Evolutionary conservation across 2,113 vertebrate genomes (phyloP).

Genomic region (Prochilodus magdalenae): DNA sequence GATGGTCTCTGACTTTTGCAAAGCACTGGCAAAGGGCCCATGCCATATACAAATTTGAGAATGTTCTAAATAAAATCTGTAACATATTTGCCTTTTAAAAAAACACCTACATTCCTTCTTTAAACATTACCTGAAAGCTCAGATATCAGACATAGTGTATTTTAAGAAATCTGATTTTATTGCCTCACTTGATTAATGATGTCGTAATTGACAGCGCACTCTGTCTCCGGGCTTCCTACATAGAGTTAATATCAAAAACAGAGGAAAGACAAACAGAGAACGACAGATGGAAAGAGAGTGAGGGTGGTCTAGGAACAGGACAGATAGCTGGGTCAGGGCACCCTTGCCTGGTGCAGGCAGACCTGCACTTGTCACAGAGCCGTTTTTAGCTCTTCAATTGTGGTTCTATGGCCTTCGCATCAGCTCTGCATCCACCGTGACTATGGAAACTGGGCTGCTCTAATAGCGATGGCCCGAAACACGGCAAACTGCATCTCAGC

Average conservation of each 20-base stretch:
- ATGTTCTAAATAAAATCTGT: no score
- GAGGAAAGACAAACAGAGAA: not conserved
- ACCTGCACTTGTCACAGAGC: conserved; percentile 33
- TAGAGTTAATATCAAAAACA: not conserved
- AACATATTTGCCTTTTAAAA: no score
- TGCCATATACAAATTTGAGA: no score
- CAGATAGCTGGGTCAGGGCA: conserved; percentile 49
- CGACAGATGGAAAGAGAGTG: not conserved
- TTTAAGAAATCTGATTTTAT: not conserved
- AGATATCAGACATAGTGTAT: no score
- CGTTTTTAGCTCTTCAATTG: conserved; percentile 49
- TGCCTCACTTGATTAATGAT: not conserved
- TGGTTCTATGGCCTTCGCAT: conserved; percentile 19
- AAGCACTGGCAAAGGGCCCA: no score
- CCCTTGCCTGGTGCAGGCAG: conserved; percentile 26
- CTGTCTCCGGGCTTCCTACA: not conserved
- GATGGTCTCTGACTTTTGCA: no score
- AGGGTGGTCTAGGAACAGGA: not conserved
- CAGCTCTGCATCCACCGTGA: conserved; percentile 29
- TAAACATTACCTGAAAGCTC: no score
- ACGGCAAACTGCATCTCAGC: not conserved
- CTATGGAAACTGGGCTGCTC: conserved; percentile 53
- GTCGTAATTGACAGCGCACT: not conserved
- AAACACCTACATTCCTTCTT: no score
- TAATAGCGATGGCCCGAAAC: not conserved